Base-by-base conservation (phyloP, 1,140 invertebrate species). In the Lamellibrachia luymesi region DNA sequence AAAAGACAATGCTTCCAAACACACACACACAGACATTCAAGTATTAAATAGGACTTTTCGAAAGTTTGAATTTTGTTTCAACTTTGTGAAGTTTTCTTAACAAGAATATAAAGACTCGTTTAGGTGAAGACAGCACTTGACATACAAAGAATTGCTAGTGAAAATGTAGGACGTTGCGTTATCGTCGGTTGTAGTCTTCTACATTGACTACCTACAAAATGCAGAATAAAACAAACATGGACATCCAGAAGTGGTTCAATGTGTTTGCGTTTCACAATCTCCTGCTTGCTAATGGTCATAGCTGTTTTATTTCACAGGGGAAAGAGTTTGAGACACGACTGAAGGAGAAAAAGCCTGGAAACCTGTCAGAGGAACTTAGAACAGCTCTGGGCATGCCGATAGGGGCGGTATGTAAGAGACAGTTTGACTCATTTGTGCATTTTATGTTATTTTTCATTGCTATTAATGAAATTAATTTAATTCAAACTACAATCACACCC, bases 351-450 rank as follows among this genome's bases (percentile, higher is more conserved):
- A 99, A 99, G 96, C 99, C 99, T 0, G 99, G 99, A 0, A 99
- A 99, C 96, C 96, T 99, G 8, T 98, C 98, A 13, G 99, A 99
- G 95, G 99, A 99, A 95, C 96, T 99, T 93, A 97, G 99, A 93
- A 99, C 98, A 49, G 99, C 99, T 7, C 96, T 99, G 25, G 99
- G 99, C 92, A 99, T 99, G 99, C 99, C 99, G 0, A 98, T 99
- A 90, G 99, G 99, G 4, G 98, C 98, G 95, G 97, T 97, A 95
- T 95, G 95, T 91, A 27, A n/a, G 4, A 50, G 7, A 80, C 64
- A 80, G 13, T 80, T 2, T 80, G 8, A 80, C 64, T 22, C 4
- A 80, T 38, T 38, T 38, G 52, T 56, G 6, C 52, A 56, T 56
- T 56, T 56, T 56, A 13, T 56, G 52, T 56, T 56, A 13, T 1